These are phyloP conservation scores for Sacculina carcini DNA, from an alignment of 2,888 invertebrate species.

Conservation along the genomic window DNA sequence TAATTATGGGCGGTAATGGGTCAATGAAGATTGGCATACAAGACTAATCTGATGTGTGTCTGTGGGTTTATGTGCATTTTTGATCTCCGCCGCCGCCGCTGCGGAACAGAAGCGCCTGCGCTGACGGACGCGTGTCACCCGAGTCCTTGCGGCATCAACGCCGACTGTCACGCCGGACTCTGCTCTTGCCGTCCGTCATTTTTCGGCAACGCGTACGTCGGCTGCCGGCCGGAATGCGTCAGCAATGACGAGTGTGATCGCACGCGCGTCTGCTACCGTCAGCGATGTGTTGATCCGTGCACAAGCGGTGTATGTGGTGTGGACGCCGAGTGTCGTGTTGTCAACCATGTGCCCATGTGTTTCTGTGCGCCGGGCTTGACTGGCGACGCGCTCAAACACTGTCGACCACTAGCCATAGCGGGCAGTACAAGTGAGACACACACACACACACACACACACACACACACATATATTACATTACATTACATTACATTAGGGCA, in stretches of 20 bases:
- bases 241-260: constrained; percentile 44
- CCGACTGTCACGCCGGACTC: constrained; percentile 45
- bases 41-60: no score
- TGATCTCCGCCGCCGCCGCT: no score
- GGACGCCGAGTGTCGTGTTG: constrained; percentile 44
- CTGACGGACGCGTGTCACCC: constrained; percentile 39
- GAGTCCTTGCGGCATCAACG: constrained; percentile 49
- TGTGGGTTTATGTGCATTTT: no score
- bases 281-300: constrained; percentile 17
- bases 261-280: constrained; percentile 34
- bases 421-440: no score
- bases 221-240: constrained; percentile 31
- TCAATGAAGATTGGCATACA: no score
- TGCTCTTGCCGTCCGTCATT: constrained; percentile 51
- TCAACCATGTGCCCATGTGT: constrained; percentile 49
- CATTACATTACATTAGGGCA: no score
- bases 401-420: no score
- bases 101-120: background rate
- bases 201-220: constrained; percentile 40
- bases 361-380: constrained; percentile 29
- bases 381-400: constrained; percentile 15
- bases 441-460: no score
- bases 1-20: no score
- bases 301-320: constrained; percentile 30
- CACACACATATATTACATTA: no score